Base-by-base conservation (phyloP, 2,113 vertebrate genomes). In the Struthidea cinerea region DNA sequence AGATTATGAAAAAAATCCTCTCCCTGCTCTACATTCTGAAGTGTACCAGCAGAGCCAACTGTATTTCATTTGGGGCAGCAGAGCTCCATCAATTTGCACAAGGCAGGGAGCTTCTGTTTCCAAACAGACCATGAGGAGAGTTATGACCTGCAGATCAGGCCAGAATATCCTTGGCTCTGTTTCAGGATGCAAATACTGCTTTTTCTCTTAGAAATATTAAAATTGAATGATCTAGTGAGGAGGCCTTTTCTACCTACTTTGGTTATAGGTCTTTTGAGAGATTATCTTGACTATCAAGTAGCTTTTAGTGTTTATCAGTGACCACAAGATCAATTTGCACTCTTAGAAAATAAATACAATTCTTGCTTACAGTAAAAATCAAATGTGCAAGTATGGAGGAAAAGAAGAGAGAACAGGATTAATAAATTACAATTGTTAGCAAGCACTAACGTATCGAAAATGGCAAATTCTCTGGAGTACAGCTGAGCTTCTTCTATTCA, bases 381-480 rank as follows among this genome's bases (percentile, higher is more conserved):
- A 93, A 94, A 95, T 57, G 88, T 87, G 76, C 83, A 90, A 95
- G 85, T 30, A 81, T 85, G 75, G 56, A 87, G 73, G 46, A 92
- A 93, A 94, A 92, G 50, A 86, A 59, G 77, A 87, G 74, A 41
- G 90, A 88, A 57, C 6, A 33, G 50, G 92, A 97, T 96, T 96
- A 96, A 97, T 96, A 97, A 97, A 96, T 96, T 96, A 96, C 88
- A 87, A 79, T 95, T 96, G 90, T 96, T 90, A 94, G 92, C 86
- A 41, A 94, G 94, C 83, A 88, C 92, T 93, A 96, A 89, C 96
- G 69, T 90, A 97, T 94, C 1, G 8, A 94, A 97, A 96, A 84
- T 87, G 96, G 93, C 76, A 96, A 95, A 95, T 87, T 83, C 96
- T 97, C 96, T 93, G 88, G 94, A 96, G 96, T 93, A 90, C 14